Base-by-base conservation (phyloP, 92 coral and sea anemone species). In the Muricea muricata region DNA sequence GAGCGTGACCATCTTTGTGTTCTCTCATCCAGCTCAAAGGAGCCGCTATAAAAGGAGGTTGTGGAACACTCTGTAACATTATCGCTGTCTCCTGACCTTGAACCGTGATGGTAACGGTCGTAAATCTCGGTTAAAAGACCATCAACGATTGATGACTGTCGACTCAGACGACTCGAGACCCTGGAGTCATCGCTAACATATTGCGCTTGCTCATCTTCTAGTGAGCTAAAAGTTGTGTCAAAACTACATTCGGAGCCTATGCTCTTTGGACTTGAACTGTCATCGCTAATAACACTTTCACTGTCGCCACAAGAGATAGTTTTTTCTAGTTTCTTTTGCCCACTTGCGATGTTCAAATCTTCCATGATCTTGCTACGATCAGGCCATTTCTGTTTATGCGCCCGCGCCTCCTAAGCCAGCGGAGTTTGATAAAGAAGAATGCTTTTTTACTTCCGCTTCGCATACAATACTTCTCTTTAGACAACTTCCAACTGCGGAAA, bases 11-110 rank as follows among this genome's bases (percentile, higher is more conserved):
- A 96, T 18, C 92, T 89, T 87, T 96, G 96, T 31, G 78, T 79
- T 35, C 97, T 94, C 50, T 96, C 99, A 82, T 96, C 99, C 5
- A 96, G 93, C 89, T 96, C 99, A 88, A 96, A 96, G 54, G 99
- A 96, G 0, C 97, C 99, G 32, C 97, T 93, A 85, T 90, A 96
- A 57, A 96, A 83, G 65, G 99, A 96, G 11, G 99, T 92, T 8
- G 99, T 96, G 6, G 99, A 96, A 66, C 98, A 96, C 68, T 96
- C 99, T 50, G 99, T 96, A 18, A 96, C 92, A 87, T 93, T 96
- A 83, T 96, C 99, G 70, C 99, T 96, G 82, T 96, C 99, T 50
- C 94, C 94, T 4, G 99, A 93, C 89, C 94, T 93, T 66, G 96
- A 88, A 48, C 93, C 88, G 52, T 77, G 67, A 66, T 96, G 99